phyloP scores from a whole-genome alignment of 1,140 invertebrate species.

The Magallana ariakensis region DNA sequence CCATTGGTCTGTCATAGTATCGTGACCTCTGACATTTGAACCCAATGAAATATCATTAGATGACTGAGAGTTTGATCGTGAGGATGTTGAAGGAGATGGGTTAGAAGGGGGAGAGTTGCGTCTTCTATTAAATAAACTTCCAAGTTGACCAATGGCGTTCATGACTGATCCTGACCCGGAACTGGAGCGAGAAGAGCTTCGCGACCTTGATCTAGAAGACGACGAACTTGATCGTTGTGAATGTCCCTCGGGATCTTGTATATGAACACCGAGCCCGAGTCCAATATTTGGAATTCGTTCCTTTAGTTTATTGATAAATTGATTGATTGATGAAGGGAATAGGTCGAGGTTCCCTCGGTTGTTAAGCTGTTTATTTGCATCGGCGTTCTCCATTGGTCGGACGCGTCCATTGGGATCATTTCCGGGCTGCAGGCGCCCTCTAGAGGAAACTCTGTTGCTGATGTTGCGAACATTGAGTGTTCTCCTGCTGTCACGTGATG shows the following conservation, averaged over 20 bases:
- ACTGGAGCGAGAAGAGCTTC: conserved; percentile 1
- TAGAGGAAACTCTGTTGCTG: not conserved
- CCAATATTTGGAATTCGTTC: conserved; percentile 44
- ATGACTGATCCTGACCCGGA: not conserved
- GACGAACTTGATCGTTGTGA: conserved; percentile 15
- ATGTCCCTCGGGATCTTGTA: not conserved
- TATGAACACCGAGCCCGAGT: conserved; percentile 25
- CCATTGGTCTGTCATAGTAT: not conserved
- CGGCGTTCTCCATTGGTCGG: not conserved
- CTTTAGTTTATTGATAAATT: conserved; percentile 10
- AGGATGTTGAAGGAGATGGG: not conserved
- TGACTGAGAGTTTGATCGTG: not conserved
- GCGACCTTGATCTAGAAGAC: not conserved
- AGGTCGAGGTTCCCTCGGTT: not conserved
- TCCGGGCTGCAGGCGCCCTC: not conserved
- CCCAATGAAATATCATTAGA: not conserved
- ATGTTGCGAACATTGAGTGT: conserved; percentile 3
- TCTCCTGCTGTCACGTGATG: not conserved
- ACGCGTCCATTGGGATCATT: not conserved
- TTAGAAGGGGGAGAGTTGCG: not conserved
- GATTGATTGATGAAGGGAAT: conserved; percentile 26
- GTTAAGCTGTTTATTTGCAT: conserved; percentile 1
- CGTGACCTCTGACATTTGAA: conserved; percentile 9
- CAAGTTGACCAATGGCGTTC: not conserved
- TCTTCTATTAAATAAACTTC: conserved; percentile 1